These are phyloP conservation scores for Elephantulus edwardii DNA, from an alignment of 2,113 vertebrate genomes.

Conservation along the genomic window DNA sequence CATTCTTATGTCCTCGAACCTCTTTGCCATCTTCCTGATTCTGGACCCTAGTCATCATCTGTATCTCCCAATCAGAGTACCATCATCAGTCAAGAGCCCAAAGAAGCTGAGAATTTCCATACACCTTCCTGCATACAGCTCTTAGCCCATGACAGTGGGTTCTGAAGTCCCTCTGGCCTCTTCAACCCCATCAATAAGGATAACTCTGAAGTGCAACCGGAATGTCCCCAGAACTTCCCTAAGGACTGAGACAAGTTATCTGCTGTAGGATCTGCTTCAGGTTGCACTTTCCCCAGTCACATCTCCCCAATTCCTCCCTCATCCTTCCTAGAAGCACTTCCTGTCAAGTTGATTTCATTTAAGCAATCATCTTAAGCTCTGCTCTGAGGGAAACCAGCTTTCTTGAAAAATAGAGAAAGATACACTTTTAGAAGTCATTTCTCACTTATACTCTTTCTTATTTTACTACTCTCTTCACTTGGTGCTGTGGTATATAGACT, in stretches of 20 bases:
- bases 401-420: neutral
- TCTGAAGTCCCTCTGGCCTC: neutral
- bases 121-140: neutral
- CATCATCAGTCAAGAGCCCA: neutral
- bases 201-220: neutral
- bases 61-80: neutral
- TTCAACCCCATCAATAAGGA: neutral
- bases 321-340: neutral
- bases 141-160: neutral
- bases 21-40: neutral
- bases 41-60: neutral
- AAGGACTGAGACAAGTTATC: neutral
- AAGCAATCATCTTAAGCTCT: neutral
- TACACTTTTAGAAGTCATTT: neutral
- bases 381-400: neutral
- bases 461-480: neutral
- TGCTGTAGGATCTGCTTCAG: neutral
- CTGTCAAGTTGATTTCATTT: neutral
- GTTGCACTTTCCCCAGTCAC: too few relatives aligned
- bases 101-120: neutral
- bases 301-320: too few relatives aligned
- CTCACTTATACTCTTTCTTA: neutral
- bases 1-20: neutral
- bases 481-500: too few relatives aligned
- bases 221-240: neutral